A percentile compares a stretch with the other conserved stretches of the same genome.
phyloP scores from a whole-genome alignment of 2,113 vertebrate species.

The Mormyrus lacerda region DNA sequence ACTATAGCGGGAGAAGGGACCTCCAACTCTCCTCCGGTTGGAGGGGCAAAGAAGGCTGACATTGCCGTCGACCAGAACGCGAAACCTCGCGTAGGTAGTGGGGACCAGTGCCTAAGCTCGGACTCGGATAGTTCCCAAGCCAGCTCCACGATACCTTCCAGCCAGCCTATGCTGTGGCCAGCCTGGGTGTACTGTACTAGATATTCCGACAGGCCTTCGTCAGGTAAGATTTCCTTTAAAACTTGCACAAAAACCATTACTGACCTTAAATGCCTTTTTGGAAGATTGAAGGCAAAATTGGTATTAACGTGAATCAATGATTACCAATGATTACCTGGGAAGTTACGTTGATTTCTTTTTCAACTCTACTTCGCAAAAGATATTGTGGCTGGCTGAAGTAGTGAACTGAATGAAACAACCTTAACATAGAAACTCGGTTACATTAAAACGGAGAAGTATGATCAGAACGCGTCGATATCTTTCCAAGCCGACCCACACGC shows the following conservation, averaged over 20 bases:
- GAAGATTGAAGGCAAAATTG: constrained; percentile 13
- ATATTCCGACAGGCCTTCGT: constrained; percentile 95
- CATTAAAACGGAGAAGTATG: neutral
- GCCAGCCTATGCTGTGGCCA: constrained; percentile 89
- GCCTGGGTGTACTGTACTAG: constrained; percentile 98
- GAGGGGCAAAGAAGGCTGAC: constrained; percentile 66
- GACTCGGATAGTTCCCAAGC: constrained; percentile 94
- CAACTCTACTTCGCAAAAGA: constrained; percentile 3
- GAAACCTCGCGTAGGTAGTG: constrained; percentile 67
- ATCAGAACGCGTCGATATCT: neutral
- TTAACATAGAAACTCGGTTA: constrained; percentile 6
- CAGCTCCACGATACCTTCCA: constrained; percentile 63
- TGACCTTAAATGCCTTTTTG: constrained; percentile 56
- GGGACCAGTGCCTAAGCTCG: constrained; percentile 87
- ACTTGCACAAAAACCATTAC: constrained; percentile 54
- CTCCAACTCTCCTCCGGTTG: constrained; percentile 66
- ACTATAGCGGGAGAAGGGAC: constrained; percentile 70
- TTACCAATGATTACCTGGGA: neutral
- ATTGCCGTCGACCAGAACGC: constrained; percentile 67
- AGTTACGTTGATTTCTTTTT: constrained; percentile 13
- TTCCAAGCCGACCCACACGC: neutral
- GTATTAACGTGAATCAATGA: neutral
- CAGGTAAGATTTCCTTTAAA: constrained; percentile 71
- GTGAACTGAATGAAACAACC: constrained; percentile 3
- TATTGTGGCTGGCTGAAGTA: constrained; percentile 18